Base-by-base conservation (phyloP, 2,888 invertebrate genomes). In the Charanyca ferruginea region DNA sequence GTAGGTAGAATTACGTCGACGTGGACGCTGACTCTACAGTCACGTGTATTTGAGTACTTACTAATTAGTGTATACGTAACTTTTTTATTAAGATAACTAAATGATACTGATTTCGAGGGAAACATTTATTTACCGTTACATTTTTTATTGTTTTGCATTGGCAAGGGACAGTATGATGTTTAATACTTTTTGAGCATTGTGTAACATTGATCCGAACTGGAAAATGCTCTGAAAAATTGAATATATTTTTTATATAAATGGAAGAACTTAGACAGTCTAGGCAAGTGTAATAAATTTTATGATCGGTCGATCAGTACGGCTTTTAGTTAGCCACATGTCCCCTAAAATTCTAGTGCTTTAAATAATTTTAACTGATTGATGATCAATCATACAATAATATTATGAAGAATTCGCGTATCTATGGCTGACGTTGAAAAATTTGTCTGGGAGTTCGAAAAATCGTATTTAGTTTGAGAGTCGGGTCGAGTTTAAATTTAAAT, bases 351-450 rank as follows among this genome's bases (percentile, higher is more conserved):
- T 4, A 49, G 25, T 9, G 13, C 54, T 58, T 55, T 20, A 51
- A 49, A 59, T 58, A 69, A 67, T 80, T 77, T 77, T 70, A 77
- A 80, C 70, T 77, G 54, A 63, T 71, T 72, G 80, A 65, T 73
- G 73, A 81, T 84, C 79, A 84, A 81, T 86, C 81, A 77, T 65
- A 63, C 74, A 79, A 78, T 80, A 77, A 74, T 64, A 72, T 73
- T 63, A 83, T 75, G 66, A 81, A 80, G 80, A 81, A 73, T 75
- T 68, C 52, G 42, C 52, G 42, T 65, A 73, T 54, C 61, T 52
- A 74, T 42, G 41, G 65, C 67, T 82, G 86, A 86, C 84, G 78
- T 68, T 84, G 84, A 87, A 83, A 83, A 84, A 83, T 83, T 80
- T 73, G 76, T 73, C 68, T 73, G 67, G 68, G 60, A 73, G 61